A percentile compares a stretch with the other conserved stretches of the same genome.
These are phyloP conservation scores for Ecdyonurus torrentis DNA, from an alignment of 2,888 invertebrate species.

Conservation along the genomic window DNA sequence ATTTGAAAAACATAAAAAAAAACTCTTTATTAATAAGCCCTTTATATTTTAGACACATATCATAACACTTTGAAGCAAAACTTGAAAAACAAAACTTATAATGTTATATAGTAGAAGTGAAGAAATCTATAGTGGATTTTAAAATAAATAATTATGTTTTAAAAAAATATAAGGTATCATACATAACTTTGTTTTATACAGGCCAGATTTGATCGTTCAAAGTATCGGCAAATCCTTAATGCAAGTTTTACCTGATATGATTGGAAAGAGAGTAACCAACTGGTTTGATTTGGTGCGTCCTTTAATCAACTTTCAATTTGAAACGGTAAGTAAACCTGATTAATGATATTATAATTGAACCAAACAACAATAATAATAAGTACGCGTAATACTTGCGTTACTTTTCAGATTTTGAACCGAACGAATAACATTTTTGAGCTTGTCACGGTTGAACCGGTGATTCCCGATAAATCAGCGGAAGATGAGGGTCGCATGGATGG, in stretches of 20 bases:
- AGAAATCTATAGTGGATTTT: no score
- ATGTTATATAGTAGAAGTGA: no score
- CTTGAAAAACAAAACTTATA: no score
- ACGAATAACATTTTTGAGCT: conserved; percentile 96
- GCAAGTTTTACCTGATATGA: conserved; percentile 72
- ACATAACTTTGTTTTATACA: conserved; percentile 23
- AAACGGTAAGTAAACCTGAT: conserved; percentile 56
- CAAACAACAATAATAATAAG: no score
- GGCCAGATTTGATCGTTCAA: conserved; percentile 72
- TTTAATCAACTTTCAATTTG: conserved; percentile 84
- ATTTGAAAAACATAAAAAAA: no score
- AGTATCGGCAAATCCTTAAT: conserved; percentile 82
- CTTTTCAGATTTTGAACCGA: conserved; percentile 70
- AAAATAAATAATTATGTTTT: no score
- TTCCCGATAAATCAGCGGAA: conserved; percentile 28
- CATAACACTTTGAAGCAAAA: no score
- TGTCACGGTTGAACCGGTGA: conserved; percentile 73
- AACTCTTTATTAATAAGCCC: no score
- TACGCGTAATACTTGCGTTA: no score
- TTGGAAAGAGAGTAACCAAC: conserved; percentile 79
- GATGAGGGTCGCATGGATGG: conserved; percentile 24
- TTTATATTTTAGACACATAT: no score
- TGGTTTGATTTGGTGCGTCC: conserved; percentile 87
- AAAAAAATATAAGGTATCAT: no score
- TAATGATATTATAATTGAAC: no score